Evolutionary conservation across 2,888 invertebrate genomes (phyloP).

Genomic region (Cryptus armator): DNA sequence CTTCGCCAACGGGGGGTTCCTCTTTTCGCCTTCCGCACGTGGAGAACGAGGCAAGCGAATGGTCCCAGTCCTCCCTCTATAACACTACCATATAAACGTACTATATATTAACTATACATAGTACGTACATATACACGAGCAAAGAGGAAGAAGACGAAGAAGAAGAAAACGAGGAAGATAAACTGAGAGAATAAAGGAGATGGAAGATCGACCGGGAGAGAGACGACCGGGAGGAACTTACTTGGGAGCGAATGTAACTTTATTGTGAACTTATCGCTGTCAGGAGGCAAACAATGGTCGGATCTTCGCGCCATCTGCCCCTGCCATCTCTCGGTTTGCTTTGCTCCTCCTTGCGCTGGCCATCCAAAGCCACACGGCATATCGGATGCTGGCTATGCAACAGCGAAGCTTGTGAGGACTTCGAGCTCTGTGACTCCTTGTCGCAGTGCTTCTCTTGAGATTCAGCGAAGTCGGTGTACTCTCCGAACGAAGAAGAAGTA

Average conservation of each 20-base stretch:
- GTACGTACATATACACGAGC: constrained; percentile 40
- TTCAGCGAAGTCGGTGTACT: constrained; percentile 26
- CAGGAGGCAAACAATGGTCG: constrained; percentile 82
- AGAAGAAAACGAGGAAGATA: constrained; percentile 55
- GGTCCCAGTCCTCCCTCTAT: constrained; percentile 15
- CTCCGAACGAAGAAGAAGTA: constrained; percentile 8
- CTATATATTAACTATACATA: not conserved
- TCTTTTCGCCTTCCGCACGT: constrained; percentile 64
- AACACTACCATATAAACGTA: constrained; percentile 1
- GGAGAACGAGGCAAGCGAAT: constrained; percentile 30
- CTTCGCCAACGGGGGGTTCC: constrained; percentile 69
- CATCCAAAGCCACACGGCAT: constrained; percentile 21
- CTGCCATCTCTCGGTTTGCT: constrained; percentile 74
- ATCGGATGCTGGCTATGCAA: constrained; percentile 32
- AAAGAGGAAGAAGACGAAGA: constrained; percentile 51
- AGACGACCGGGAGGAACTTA: constrained; percentile 73
- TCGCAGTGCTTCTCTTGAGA: not conserved
- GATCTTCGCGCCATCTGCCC: constrained; percentile 82
- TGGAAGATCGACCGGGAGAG: constrained; percentile 40
- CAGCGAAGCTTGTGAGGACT: constrained; percentile 31
- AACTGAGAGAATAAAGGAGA: constrained; percentile 60
- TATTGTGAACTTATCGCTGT: constrained; percentile 84
- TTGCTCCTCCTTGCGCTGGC: constrained; percentile 51
- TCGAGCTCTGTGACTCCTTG: constrained; percentile 10
- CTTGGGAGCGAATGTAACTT: constrained; percentile 84